Base-by-base conservation (phyloP, 2,797 vertebrate genomes). In the Poecilia picta region DNA sequence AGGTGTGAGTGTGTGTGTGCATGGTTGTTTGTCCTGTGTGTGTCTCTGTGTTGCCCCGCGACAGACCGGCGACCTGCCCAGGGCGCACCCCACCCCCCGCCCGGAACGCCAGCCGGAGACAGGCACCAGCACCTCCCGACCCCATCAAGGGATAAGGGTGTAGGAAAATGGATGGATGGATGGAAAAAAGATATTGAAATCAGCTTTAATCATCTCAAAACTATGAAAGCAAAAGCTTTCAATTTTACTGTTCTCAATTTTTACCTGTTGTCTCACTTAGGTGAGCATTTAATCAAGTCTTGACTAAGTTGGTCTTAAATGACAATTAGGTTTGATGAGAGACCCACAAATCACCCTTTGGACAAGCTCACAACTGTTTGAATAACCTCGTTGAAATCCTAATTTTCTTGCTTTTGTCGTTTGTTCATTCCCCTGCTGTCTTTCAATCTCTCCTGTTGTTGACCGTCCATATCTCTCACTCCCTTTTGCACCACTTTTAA, bases 211-310 rank as follows among this genome's bases (percentile, higher is more conserved):
- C 20, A 25, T 68, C 46, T 45, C 76, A 33, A 46, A n/a, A 49
- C 23, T 23, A 41, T 7, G 12, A 25, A 31, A 70, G 36, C 43
- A 68, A 47, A 59, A 41, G 74, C 45, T 31, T 23, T 15, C 13
- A 15, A 6, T 55, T 74, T 73, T 73, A 57, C 46, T 41, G 41
- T 45, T 46, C 43, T 45, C 8, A 25, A 11, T 5, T 1, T n/a
- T 70, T 43, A 70, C 39, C 66, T 70, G 66, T 43, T 70, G 20
- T 43, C 39, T 43, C 36, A 5, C 47, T 49, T 15, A 43, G 28
- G 75, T 57, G 43, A 85, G 31, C 71, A 79, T 33, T 77, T 83
- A 81, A 73, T 75, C 45, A 46, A 16, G 49, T 73, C 66, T 73
- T 13, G 64, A 45, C 43, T 28, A 28, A 28, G 55, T 70, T 31